Base-by-base conservation (phyloP, 2,888 invertebrate species). In the Eilema depressum region DNA sequence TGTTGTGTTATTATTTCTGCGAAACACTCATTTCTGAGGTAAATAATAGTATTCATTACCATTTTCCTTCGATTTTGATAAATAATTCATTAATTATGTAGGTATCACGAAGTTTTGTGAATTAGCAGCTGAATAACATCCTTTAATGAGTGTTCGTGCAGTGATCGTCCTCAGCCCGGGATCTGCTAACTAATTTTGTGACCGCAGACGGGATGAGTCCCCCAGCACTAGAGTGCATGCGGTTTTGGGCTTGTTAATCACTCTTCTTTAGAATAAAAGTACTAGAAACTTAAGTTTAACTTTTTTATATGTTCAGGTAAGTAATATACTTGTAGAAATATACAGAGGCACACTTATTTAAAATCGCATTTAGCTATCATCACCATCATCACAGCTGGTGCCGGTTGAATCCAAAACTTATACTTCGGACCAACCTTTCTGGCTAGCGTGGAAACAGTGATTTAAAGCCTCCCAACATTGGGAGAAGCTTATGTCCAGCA, bases 231-330 rank as follows among this genome's bases (percentile, higher is more conserved):
- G 41, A 56, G 53, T 37, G 17, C 56, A 23, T 63, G 69, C 30
- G 64, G 69, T 69, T 69, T 63, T 26, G 11, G 59, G 25, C 41
- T 59, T 69, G 59, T 69, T 63, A 68, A 26, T 63, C 26, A 41
- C 57, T 63, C 67, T 62, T 67, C 47, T 67, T 11, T 11, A 10
- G 25, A 37, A 17, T 10, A 3, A 41, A 41, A 28, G 28, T 61
- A 12, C 4, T 30, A 61, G 30, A n/a, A n/a, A 61, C 17, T 23
- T 12, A 17, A 30, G 11, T n/a, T 23, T 33, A 8, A 56, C 28
- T 33, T 33, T 62, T 33, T 33, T 33, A 4, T 2, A n/a, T 5
- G 7, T 33, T n/a, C 23, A 41, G 14, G 47, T 47, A 20, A 20
- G 1, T 33, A 8, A 33, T 33, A 10, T 10, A 10, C 7, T 30